Base-by-base conservation (phyloP, 2,888 invertebrate species). In the Acrobasis suavella region DNA sequence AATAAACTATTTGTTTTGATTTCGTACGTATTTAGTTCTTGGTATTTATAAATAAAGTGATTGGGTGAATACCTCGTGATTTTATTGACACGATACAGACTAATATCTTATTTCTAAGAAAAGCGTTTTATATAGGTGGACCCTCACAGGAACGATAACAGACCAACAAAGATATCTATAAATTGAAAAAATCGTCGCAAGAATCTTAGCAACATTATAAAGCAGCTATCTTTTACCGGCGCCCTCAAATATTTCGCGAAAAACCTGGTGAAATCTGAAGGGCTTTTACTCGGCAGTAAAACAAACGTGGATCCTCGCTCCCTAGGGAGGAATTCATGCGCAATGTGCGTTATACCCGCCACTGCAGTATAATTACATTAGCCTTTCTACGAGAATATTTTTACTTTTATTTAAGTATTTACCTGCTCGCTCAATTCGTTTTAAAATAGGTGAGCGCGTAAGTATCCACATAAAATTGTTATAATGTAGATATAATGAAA, bases 201-300 rank as follows among this genome's bases (percentile, higher is more conserved):
- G n/a, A n/a, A 12, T n/a, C 46, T 46, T 5, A 3, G 46, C 2
- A n/a, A 46, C 46, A 46, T 46, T 46, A 46, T 46, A 46, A 46
- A 46, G n/a, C 12, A 12, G 32, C n/a, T 38, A 54, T 37, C 54
- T 32, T 59, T 50, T 39, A 52, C 50, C 46, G 50, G 2, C 54
- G 32, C 58, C 46, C 67, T 67, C 46, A 68, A 72, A 70, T 71
- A 70, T 67, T 72, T 66, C 46, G 55, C 50, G 59, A 52, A 62
- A 62, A 64, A 64, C 60, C 49, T 60, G 61, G 55, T 64, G 63
- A 63, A 64, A 60, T 64, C 64, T 56, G 54, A 61, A 64, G 67
- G 67, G 67, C 65, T 70, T 75, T 74, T 65, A 64, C 66, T 64
- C 64, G 65, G 62, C 59, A 67, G 67, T 67, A 67, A 69, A 71